phyloP scores from a whole-genome alignment of 2,113 vertebrate species.

The Tyto alba region DNA sequence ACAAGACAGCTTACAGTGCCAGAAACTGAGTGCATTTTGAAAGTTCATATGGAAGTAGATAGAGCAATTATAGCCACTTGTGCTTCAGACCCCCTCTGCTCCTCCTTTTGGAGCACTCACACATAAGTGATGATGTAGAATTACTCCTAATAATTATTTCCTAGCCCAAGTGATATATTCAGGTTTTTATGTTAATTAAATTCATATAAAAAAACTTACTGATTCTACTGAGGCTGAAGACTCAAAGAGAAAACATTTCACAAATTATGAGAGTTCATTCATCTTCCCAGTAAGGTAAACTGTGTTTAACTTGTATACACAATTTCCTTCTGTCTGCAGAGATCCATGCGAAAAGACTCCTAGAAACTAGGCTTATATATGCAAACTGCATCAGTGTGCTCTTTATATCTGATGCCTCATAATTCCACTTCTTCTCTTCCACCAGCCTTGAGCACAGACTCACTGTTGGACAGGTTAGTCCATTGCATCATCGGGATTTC shows the following conservation, averaged over 20 bases:
- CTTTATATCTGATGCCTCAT: neutral
- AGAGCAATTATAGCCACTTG: neutral
- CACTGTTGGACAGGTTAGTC: neutral
- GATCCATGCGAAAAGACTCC: neutral
- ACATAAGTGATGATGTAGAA: neutral
- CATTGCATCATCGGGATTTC: neutral
- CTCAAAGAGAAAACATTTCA: neutral
- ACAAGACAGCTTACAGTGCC: neutral
- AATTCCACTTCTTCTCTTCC: neutral
- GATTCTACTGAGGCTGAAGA: neutral
- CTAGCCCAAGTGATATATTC: neutral
- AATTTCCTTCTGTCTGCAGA: neutral
- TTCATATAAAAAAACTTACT: neutral
- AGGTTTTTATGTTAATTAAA: slow-evolving; percentile 3
- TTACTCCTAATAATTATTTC: slow-evolving; percentile 15
- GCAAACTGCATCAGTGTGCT: neutral
- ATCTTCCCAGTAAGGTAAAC: neutral
- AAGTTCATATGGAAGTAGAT: neutral
- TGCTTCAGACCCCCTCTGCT: neutral
- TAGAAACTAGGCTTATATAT: neutral
- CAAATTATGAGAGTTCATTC: neutral
- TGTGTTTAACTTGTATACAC: neutral
- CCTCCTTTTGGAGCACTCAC: neutral
- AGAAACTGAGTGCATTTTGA: neutral
- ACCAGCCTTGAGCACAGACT: neutral